Conservation (phyloP, 1,140 invertebrate species). For the Drosophila arizonae region DNA sequence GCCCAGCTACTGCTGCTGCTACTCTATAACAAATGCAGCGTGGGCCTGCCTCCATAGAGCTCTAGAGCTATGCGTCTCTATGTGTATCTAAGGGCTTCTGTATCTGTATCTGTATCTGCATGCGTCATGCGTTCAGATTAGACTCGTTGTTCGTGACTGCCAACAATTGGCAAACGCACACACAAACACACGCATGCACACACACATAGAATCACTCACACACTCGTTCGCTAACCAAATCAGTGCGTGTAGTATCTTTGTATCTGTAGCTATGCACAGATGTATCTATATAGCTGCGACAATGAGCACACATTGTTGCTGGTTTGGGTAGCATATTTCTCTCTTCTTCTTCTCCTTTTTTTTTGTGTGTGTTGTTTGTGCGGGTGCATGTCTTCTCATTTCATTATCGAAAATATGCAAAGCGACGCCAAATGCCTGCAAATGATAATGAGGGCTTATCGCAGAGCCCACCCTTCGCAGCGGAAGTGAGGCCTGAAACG, state of each 20-base stretch:
- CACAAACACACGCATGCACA: neutral
- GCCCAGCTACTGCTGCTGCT: neutral
- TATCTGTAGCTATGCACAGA: constrained; percentile 28
- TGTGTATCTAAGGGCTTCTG: constrained; percentile 20
- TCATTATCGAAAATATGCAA: constrained; percentile 70
- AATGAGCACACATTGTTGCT: constrained; percentile 72
- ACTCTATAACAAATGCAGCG: constrained; percentile 54
- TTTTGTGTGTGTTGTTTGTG: constrained; percentile 44
- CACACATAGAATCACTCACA: neutral
- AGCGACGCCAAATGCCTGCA: constrained; percentile 31
- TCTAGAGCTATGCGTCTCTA: constrained; percentile 13
- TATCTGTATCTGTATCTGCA: constrained; percentile 38
- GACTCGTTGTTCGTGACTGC: constrained; percentile 66
- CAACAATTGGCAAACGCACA: constrained; percentile 58
- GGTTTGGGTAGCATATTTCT: neutral
- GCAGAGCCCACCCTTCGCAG: neutral
- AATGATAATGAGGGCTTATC: constrained; percentile 80
- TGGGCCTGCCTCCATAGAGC: constrained; percentile 1
- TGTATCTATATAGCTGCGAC: constrained; percentile 54
- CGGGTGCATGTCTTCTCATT: constrained; percentile 74
- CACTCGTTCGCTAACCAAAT: constrained; percentile 56
- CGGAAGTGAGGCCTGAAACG: constrained; percentile 6
- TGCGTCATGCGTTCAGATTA: constrained; percentile 66
- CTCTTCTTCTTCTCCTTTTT: neutral
- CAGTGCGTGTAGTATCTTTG: constrained; percentile 70